A percentile compares a stretch with the other conserved stretches of the same genome.
These are phyloP conservation scores for Garra rufa DNA, from an alignment of 2,113 vertebrate genomes.

Conservation along the genomic window DNA sequence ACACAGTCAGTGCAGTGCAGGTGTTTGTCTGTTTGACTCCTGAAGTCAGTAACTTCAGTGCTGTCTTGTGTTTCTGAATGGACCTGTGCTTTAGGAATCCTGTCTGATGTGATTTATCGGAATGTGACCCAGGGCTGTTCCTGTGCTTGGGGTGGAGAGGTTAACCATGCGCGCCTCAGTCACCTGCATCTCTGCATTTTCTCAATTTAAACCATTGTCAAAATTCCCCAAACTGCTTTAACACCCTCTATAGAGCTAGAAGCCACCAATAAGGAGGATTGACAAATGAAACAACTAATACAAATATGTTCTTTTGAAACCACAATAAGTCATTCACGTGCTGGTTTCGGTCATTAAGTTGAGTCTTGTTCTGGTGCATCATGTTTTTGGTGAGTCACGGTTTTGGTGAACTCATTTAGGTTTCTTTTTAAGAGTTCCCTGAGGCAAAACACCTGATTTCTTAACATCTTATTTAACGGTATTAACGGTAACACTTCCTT, in stretches of 20 bases:
- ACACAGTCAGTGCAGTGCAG: neutral
- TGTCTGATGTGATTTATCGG: neutral
- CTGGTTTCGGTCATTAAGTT: neutral
- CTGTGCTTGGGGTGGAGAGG: constrained; percentile 20
- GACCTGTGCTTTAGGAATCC: neutral
- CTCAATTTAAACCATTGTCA: neutral
- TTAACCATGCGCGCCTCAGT: neutral
- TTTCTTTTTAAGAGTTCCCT: neutral
- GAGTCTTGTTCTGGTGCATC: constrained; percentile 1
- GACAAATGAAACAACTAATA: no score
- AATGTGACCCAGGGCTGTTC: constrained; percentile 18
- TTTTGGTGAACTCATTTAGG: neutral
- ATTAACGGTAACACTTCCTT: neutral
- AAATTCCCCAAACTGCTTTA: neutral
- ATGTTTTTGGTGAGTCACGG: constrained; percentile 12
- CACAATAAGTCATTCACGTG: neutral
- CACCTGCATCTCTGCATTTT: neutral
- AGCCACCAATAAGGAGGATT: neutral
- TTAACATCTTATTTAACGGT: neutral
- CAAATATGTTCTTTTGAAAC: neutral
- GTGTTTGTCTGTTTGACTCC: neutral
- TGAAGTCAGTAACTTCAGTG: neutral
- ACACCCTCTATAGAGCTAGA: neutral
- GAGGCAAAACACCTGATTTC: neutral
- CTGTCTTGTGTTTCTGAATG: neutral